These are phyloP conservation scores for Pheucticus melanocephalus DNA, from an alignment of 2,113 vertebrate species.

Conservation along the genomic window DNA sequence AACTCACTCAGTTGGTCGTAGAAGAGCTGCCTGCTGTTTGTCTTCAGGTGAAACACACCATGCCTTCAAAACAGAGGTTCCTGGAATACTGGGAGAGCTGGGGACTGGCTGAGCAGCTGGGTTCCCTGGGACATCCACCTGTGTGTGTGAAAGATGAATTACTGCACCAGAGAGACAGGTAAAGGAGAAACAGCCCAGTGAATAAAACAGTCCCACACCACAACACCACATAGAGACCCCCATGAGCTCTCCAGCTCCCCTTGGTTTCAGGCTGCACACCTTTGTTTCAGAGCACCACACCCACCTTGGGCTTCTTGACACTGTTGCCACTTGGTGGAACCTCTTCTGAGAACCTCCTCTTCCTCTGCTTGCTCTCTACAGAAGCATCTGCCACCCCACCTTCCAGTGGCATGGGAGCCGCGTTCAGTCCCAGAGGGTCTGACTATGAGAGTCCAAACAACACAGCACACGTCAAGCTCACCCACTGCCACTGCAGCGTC, in stretches of 20 bases:
- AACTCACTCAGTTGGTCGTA: slow-evolving; percentile 88
- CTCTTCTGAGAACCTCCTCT: slow-evolving; percentile 89
- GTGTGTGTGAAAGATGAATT: not conserved
- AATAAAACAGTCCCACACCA: not conserved
- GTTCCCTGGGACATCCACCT: slow-evolving; percentile 77
- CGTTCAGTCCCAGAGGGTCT: slow-evolving; percentile 94
- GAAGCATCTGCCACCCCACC: slow-evolving; percentile 77
- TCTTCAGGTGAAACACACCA: slow-evolving; percentile 85
- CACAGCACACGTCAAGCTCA: not conserved
- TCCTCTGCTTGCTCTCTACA: slow-evolving; percentile 83
- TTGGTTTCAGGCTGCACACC: not conserved
- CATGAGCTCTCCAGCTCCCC: accelerated
- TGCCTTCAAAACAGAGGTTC: slow-evolving; percentile 79
- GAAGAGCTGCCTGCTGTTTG: slow-evolving; percentile 83
- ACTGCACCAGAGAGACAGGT: not conserved
- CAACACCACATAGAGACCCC: accelerated
- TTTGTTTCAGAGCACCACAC: not conserved
- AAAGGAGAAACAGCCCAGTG: not conserved
- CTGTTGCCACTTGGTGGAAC: slow-evolving; percentile 80
- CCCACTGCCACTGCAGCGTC: not conserved
- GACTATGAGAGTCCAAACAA: slow-evolving; percentile 76
- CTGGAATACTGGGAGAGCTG: slow-evolving; percentile 87
- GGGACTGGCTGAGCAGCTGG: slow-evolving; percentile 82
- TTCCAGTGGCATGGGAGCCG: slow-evolving; percentile 85
- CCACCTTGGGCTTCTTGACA: slow-evolving; percentile 85